Base-by-base conservation (phyloP, 2,113 vertebrate genomes). In the Trichomycterus rosablanca region DNA sequence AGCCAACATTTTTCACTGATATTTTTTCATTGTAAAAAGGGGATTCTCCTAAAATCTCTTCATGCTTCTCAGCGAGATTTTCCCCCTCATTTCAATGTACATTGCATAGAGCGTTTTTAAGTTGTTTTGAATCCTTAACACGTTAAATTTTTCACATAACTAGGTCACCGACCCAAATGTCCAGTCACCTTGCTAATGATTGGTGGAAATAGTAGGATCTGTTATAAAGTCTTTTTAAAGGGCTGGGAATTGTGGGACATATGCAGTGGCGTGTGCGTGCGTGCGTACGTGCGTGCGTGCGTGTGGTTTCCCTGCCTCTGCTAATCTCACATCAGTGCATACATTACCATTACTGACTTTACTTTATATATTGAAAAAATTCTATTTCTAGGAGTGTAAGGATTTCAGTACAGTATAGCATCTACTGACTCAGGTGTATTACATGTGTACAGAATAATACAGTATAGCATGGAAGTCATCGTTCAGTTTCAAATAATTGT, bases 111-210 rank as follows among this genome's bases (percentile, higher is more conserved):
- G 53, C 59, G 10, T 48, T 66, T 61, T 67, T 9, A 32, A 32
- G 52, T 48, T n/a, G 11, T 52, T 53, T 42, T 35, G 42, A 35
- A 22, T 55, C 35, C 45, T 43, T 32, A 57, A 53, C 58, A 58
- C 26, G 55, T 56, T 63, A 73, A 51, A 67, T 73, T 75, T 67
- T 64, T 35, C 45, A 35, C 46, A 53, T 76, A 79, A 76, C 59
- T 75, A 61, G 68, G 72, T 65, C 66, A 66, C 46, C 51, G 68
- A 75, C 72, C 72, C 55, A 74, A 67, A 73, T 79, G 65, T 56
- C 53, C 51, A 39, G 58, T 60, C 44, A 63, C 50, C 67, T 72
- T 52, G 66, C 24, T 22, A 75, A 59, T 18, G 53, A 72, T 74
- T 67, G 58, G 48, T 59, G 20, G 28, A 65, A 59, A 45, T 42